phyloP scores from a whole-genome alignment of 2,113 vertebrate species.

The Amphiprion percula region DNA sequence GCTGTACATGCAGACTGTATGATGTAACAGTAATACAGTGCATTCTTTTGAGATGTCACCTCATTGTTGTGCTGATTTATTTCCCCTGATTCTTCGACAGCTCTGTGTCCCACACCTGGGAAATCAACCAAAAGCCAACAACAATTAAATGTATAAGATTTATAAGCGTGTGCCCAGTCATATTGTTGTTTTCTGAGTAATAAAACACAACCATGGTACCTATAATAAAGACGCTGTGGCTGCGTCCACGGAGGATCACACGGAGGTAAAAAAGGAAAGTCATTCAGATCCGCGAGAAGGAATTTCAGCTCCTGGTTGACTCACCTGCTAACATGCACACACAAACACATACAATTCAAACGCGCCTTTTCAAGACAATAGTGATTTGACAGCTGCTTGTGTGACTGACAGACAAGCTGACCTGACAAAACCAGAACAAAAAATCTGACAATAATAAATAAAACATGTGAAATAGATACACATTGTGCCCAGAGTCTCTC shows the following conservation, averaged over 20 bases:
- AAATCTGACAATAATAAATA: slow-evolving; percentile 34
- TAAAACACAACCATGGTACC: slow-evolving; percentile 44
- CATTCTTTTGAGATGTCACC: slow-evolving; percentile 35
- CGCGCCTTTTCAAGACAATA: slow-evolving; percentile 10
- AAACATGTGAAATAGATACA: slow-evolving; percentile 22
- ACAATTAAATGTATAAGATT: slow-evolving; percentile 76
- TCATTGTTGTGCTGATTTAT: slow-evolving; percentile 68
- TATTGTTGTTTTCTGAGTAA: slow-evolving; percentile 55
- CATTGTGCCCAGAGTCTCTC: neutral
- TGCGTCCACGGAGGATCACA: slow-evolving; percentile 32
- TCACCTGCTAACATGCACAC: neutral
- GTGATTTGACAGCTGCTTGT: slow-evolving; percentile 39
- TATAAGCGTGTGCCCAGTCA: slow-evolving; percentile 57
- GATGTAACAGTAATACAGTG: slow-evolving; percentile 33
- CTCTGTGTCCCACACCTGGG: slow-evolving; percentile 44
- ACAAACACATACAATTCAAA: neutral
- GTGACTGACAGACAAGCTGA: slow-evolving; percentile 52
- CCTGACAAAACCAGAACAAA: slow-evolving; percentile 33
- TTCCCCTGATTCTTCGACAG: slow-evolving; percentile 57
- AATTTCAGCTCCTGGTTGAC: slow-evolving; percentile 15
- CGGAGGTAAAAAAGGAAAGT: slow-evolving; percentile 27
- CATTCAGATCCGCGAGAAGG: slow-evolving; percentile 18
- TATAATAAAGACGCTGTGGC: slow-evolving; percentile 46
- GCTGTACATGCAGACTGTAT: slow-evolving; percentile 14
- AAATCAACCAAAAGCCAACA: slow-evolving; percentile 71